Conservation (phyloP, 2,797 vertebrate species). For the Gymnodraco acuticeps region DNA sequence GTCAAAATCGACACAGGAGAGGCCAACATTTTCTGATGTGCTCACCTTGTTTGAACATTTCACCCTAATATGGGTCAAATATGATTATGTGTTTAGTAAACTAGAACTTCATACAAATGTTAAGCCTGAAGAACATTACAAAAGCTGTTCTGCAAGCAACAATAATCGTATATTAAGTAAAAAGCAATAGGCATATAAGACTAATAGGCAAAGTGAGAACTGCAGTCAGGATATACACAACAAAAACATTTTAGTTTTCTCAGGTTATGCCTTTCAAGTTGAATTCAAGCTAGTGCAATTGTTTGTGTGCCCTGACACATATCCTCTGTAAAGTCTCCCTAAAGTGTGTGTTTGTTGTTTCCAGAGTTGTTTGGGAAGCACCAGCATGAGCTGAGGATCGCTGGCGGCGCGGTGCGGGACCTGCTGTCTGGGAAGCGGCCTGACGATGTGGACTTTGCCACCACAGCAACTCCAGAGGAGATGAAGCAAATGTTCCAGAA, state of each 20-base stretch:
- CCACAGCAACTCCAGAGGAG: constrained; percentile 93
- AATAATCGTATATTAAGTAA: no score
- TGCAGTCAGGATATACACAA: not conserved
- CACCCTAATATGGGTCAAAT: no score
- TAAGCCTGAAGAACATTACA: no score
- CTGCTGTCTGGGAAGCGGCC: constrained; percentile 91
- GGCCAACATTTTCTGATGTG: no score
- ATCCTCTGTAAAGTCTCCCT: not conserved
- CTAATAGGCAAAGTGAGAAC: not conserved
- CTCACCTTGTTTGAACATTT: no score
- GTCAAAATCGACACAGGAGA: no score
- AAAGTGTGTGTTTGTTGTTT: not conserved
- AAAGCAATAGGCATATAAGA: no score
- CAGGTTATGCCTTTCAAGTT: not conserved
- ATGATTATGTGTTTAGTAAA: no score
- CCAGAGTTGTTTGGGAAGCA: constrained; percentile 91
- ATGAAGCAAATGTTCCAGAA: constrained; percentile 94
- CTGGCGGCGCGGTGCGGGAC: constrained; percentile 96
- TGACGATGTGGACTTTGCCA: constrained; percentile 96
- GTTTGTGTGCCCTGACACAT: not conserved
- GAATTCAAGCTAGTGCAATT: not conserved
- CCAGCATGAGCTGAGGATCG: constrained; percentile 93
- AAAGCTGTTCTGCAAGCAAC: no score
- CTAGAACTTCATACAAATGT: no score
- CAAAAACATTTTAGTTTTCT: not conserved